Percentiles rank a stretch among this genome's conserved stretches.
Evolutionary conservation across 30 jellyfish, hydroid and myxozoan genomes (phyloP).

Genomic region (Chrysaora quinquecirrha): DNA sequence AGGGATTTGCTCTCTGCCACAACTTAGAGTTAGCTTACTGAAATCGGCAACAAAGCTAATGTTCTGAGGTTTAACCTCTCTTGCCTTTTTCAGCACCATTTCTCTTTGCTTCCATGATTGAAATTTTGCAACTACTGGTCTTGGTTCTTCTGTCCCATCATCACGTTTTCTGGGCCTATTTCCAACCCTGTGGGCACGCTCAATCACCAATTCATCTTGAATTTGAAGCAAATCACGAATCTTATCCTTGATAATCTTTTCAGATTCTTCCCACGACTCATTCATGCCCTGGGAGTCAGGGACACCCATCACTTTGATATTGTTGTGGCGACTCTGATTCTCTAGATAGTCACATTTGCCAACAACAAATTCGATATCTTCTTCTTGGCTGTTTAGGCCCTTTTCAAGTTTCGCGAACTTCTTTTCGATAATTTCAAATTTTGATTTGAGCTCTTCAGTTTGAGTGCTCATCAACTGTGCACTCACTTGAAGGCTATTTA

Average conservation of each 20-base stretch:
- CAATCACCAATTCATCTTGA: constrained; percentile 31
- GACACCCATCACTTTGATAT: constrained; percentile 23
- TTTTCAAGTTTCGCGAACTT: constrained; percentile 22
- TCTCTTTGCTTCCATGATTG: constrained; percentile 52
- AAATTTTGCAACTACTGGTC: constrained; percentile 41
- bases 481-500: constrained; percentile 9
- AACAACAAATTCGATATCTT: constrained; percentile 25
- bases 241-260: constrained; percentile 32
- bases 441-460: constrained; percentile 35
- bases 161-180: constrained; percentile 42
- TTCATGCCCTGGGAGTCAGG: constrained; percentile 27
- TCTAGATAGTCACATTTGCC: constrained; percentile 32
- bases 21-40: constrained; percentile 9
- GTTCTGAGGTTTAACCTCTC: constrained; percentile 26
- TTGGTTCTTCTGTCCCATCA: constrained; percentile 39
- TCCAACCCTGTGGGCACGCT: constrained; percentile 42
- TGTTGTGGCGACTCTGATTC: constrained; percentile 35
- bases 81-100: constrained; percentile 33
- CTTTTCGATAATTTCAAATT: constrained; percentile 16
- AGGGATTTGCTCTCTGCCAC: constrained; percentile 1
- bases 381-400: constrained; percentile 47
- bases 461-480: constrained; percentile 42
- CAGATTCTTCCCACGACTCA: constrained; percentile 38
- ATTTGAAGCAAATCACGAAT: constrained; percentile 17
- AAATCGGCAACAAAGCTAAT: constrained; percentile 25